Evolutionary conservation across 2,797 vertebrate genomes (phyloP), one percentile per base, ranked within the genome.

Genomic region (Sebastes paucispinis): DNA sequence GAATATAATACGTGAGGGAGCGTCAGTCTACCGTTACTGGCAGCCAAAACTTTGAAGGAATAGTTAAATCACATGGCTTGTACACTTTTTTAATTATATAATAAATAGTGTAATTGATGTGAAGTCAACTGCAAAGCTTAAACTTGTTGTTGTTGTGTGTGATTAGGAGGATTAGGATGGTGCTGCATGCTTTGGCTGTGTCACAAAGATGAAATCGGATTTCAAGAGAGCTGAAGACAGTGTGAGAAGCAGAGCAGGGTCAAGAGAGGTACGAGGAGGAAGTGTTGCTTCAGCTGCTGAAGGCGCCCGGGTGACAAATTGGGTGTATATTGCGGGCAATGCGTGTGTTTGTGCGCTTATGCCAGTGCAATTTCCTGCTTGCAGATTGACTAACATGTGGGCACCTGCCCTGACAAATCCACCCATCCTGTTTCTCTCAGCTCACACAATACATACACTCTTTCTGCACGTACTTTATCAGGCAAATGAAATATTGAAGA

Each of bases 401-500:
- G 93, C 94, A 95, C 93, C 94, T 94, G 88, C 89, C 88, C 78
- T 93, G 82, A 88, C 81, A 92, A 84, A 91, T 87, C 93, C 95
- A 86, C 95, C 95, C 95, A 95, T 95, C 95, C 95, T 96, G 95
- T 95, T 93, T 81, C 82, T 91, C 76, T 90, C 72, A 50, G 81
- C 60, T 82, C 80, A 66, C 73, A 89, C 78, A 81, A 79, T 83
- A 54, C 77, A 65, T 55, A 77, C 8, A 36, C 58, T 60, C 54
- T 64, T 27, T 74, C 60, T 63, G 47, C 66, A 72, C 31, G 50
- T 22, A 22, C 22, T 66, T 16, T 58, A 29, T 47, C 12, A 13
- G 36, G 29, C 73, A 81, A 65, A 87, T 75, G 29, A n/a, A 81
- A 76, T 16, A 54, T 16, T 14, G 7, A 80, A 73, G 54, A 73